Base-by-base conservation (phyloP, 2,113 vertebrate genomes). In the Marmota flaviventris region DNA sequence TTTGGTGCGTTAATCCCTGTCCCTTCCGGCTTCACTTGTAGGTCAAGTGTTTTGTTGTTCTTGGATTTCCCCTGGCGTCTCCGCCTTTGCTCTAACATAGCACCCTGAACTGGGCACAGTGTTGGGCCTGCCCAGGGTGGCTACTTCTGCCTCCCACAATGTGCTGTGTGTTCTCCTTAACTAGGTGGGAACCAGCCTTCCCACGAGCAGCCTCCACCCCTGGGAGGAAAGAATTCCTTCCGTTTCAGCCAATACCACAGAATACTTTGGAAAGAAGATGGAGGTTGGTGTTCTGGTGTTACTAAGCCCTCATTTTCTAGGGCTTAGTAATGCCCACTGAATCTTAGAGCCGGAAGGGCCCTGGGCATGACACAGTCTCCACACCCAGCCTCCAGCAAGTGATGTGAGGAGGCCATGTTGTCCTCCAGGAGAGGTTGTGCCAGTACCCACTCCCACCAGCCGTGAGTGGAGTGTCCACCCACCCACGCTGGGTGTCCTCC, bases 1-100 rank as follows among this genome's bases (percentile, higher is more conserved):
- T 18, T 51, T 48, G 82, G 86, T 8, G 39, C 37, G 63, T 76
- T 79, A 89, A 82, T 75, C 20, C 89, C 34, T 5, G 22, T 37
- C 69, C 85, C 77, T 91, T 97, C 86, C 93, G 75, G 86, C 86
- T 93, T 95, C 78, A 45, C 83, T 91, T 69, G 12, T 20, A 79
- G 89, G 89, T 95, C 95, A 89, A 91, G 45, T 48, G 92, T 75
- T 75, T 37, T 96, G 93, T 76, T 98, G 86, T 34, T 95, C 83
- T 96, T 96, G 96, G 96, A 45, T 32, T 69, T 39, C 67, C n/a
- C 58, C 34, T 1, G 73, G 61, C 29, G 37, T 81, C 84, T 65
- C 96, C 73, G 16, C 85, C 97, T 93, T 76, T 76, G 72, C 37
- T 73, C 67, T 92, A 17, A 29, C 4, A 48, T 0, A 34, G 51